phyloP scores from a whole-genome alignment of 2,113 vertebrate species.

The Sceloporus undulatus region DNA sequence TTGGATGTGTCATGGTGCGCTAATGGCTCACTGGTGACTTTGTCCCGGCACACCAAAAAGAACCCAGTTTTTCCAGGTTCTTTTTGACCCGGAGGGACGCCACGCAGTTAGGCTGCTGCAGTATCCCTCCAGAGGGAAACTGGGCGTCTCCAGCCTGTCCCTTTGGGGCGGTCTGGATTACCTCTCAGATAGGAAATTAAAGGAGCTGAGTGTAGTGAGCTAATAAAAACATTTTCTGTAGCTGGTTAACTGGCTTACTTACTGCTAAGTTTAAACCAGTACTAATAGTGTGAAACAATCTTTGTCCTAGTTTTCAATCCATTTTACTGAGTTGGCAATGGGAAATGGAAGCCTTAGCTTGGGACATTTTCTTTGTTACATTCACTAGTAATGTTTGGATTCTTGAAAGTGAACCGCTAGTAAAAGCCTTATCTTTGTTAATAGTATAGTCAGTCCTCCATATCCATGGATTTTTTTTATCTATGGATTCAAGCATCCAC shows the following conservation, averaged over 20 bases:
- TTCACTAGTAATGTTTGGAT: neutral
- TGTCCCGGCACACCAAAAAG: too few relatives aligned
- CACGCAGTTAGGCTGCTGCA: too few relatives aligned
- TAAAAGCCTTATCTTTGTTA: neutral
- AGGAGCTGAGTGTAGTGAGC: neutral
- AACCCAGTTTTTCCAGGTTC: too few relatives aligned
- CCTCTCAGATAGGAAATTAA: neutral
- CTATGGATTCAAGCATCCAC: too few relatives aligned
- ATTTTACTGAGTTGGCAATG: neutral
- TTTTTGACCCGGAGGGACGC: too few relatives aligned
- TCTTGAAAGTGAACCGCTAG: neutral
- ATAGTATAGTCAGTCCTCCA: neutral
- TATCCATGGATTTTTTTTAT: too few relatives aligned
- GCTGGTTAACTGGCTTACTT: neutral
- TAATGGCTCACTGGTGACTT: too few relatives aligned
- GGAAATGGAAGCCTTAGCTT: neutral
- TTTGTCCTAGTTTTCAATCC: neutral
- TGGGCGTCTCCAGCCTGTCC: too few relatives aligned
- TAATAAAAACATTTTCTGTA: conserved; percentile 1
- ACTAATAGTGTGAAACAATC: neutral
- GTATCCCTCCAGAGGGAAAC: too few relatives aligned
- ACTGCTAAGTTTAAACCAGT: neutral
- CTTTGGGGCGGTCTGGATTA: too few relatives aligned
- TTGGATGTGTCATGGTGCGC: too few relatives aligned
- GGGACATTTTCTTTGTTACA: neutral